Evolutionary conservation across 2,113 vertebrate species (phyloP).

Genomic region (Trichomycterus rosablanca): DNA sequence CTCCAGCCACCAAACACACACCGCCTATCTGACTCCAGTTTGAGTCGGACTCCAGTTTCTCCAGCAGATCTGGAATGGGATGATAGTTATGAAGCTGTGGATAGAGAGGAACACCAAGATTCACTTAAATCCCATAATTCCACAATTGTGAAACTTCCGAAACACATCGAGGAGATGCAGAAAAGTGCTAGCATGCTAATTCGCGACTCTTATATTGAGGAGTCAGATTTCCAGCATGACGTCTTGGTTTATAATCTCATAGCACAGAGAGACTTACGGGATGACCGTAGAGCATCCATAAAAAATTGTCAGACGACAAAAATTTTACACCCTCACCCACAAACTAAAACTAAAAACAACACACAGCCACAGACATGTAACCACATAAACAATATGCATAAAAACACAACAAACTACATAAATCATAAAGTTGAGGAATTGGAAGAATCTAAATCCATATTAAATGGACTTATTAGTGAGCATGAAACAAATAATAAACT

Average conservation of each 20-base stretch:
- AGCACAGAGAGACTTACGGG: constrained; percentile 73
- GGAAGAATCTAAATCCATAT: neutral
- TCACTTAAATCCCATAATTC: too few species aligned
- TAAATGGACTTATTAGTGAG: constrained; percentile 6
- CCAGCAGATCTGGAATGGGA: constrained; percentile 90
- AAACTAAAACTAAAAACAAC: constrained; percentile 3
- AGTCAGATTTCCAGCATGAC: constrained; percentile 88
- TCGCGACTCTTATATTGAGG: constrained; percentile 85
- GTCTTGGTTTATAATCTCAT: constrained; percentile 86
- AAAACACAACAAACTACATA: neutral
- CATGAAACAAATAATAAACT: neutral
- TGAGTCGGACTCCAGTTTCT: constrained; percentile 36
- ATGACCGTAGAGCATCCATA: neutral
- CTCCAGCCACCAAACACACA: constrained; percentile 36
- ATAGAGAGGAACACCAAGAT: constrained; percentile 31
- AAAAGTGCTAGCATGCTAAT: constrained; percentile 80
- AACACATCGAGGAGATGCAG: constrained; percentile 88
- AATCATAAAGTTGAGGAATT: neutral
- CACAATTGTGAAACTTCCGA: constrained; percentile 63
- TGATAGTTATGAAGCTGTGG: constrained; percentile 78
- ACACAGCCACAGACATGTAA: neutral
- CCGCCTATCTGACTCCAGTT: constrained; percentile 42
- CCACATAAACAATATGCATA: neutral
- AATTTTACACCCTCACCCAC: constrained; percentile 1
- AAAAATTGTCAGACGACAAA: constrained; percentile 59